phyloP scores from a whole-genome alignment of 2,113 vertebrate species.

The Calyptomena viridis region DNA sequence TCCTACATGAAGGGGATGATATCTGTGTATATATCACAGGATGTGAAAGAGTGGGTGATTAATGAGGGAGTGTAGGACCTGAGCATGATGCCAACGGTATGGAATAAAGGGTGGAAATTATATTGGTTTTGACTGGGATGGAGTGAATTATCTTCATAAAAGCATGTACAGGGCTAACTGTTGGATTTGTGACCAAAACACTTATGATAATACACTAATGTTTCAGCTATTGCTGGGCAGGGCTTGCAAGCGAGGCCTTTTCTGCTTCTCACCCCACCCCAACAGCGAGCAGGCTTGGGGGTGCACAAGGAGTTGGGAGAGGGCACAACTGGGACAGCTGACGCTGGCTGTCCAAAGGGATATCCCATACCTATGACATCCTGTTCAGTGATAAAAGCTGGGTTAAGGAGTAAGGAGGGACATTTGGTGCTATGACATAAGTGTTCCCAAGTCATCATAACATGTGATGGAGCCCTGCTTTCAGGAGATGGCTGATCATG shows the following conservation, averaged over 20 bases:
- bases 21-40: not conserved
- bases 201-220: not conserved
- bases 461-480: not conserved
- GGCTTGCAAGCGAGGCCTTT: not conserved
- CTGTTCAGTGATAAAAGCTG: not conserved
- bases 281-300: accelerated
- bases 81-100: not conserved
- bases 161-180: not conserved
- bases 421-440: not conserved
- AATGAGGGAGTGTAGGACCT: not conserved
- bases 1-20: not conserved
- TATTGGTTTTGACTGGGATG: not conserved
- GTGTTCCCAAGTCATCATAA: not conserved
- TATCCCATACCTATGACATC: not conserved
- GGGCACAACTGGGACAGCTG: not conserved
- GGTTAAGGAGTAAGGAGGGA: not conserved
- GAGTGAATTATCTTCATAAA: not conserved
- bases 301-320: not conserved
- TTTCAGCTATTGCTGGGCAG: not conserved
- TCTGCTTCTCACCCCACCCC: not conserved
- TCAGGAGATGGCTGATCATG: not conserved
- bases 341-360: not conserved
- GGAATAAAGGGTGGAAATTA: not conserved
- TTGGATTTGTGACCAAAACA: not conserved
- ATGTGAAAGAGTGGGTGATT: not conserved